phyloP scores from a whole-genome alignment of 1,140 invertebrate genomes.

The Aphis craccivora region DNA sequence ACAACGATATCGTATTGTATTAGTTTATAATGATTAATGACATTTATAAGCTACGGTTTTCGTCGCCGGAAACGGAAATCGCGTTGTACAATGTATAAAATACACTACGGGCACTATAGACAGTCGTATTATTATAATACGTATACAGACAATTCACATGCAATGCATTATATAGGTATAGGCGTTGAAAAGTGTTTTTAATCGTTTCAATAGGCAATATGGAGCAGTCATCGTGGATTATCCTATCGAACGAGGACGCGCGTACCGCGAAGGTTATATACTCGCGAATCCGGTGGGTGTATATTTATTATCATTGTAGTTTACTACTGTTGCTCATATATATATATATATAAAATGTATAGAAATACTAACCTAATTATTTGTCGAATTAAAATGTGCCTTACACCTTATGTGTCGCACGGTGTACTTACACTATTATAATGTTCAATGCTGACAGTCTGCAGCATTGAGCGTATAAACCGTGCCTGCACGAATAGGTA shows the following conservation, averaged over 20 bases:
- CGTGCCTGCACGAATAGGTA: not conserved
- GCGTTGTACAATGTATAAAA: not conserved
- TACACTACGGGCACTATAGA: not conserved
- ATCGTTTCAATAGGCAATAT: constrained; percentile 2
- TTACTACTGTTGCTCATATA: not conserved
- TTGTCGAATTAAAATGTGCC: constrained; percentile 3
- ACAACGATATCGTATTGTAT: not conserved
- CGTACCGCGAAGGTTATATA: not conserved
- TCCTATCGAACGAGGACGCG: not conserved
- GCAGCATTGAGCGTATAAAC: not conserved
- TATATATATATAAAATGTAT: not conserved
- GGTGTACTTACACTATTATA: not conserved
- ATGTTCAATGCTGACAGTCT: not conserved
- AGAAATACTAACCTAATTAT: not conserved
- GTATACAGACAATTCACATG: not conserved
- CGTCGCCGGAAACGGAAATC: constrained; percentile 3
- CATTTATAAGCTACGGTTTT: not conserved
- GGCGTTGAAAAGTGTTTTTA: not conserved
- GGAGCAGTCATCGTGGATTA: not conserved
- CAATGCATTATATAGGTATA: not conserved
- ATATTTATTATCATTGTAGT: not conserved
- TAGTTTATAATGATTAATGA: not conserved
- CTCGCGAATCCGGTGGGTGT: not conserved
- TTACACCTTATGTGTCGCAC: constrained; percentile 7
- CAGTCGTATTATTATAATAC: not conserved